Base-by-base conservation (phyloP, 2,113 vertebrate species). In the Brienomyrus brachyistius region DNA sequence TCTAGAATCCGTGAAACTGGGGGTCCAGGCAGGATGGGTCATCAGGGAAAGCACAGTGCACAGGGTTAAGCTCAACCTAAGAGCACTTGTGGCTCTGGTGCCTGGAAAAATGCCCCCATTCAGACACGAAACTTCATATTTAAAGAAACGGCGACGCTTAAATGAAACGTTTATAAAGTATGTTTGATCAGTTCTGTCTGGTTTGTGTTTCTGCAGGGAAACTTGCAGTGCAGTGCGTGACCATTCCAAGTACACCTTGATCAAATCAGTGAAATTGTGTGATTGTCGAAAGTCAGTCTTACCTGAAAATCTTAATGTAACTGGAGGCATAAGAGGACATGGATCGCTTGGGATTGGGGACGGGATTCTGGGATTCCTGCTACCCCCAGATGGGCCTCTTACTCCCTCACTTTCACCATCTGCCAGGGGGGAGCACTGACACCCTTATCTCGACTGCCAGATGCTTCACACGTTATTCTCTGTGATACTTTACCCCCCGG, bases 1-100 rank as follows among this genome's bases (percentile, higher is more conserved):
- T 99, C 93, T 99, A 94, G 93, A 91, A 91, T 89, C 89, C 5
- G 8, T 77, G 21, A 80, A 23, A 40, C 70, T 17, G 31, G 10
- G 31, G 1, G 10, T 35, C 31, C 2, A 52, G 27, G 7, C 52
- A 52, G 52, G 52, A 13, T 80, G 27, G 11, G 48, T 40, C 54
- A 45, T 35, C 56, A 88, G 74, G 74, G 35, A 43, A 45, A 88
- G 21, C 11, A 23, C 35, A 88, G 35, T 23, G 54, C 23, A 1
- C 59, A 23, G 43, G 31, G 27, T 35, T 50, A 27, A 7, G 40
- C 50, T 88, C 11, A 62, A 11, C 35, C 40, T 13, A 19, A 88
- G 56, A 21, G 56, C 31, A 66, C 7, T 5, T 40, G 35, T n/a
- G 87, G 40, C 52, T n/a, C 52, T 23, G 31, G 56, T 9, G 54